phyloP scores from a whole-genome alignment of 2,888 invertebrate species.

The Parnassius apollo region DNA sequence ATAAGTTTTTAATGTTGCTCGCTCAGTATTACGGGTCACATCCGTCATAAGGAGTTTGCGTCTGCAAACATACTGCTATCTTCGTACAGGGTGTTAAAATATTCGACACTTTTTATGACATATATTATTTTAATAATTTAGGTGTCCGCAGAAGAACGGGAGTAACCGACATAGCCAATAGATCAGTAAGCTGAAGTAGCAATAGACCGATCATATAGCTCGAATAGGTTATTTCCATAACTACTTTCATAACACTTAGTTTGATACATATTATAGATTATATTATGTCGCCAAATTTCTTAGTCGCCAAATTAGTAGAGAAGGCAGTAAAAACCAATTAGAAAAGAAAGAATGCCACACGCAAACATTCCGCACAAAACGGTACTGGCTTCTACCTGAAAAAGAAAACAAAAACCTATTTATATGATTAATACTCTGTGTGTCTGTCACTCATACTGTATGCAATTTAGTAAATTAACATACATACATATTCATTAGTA shows the following conservation, averaged over 20 bases:
- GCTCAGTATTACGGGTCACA: constrained; percentile 58
- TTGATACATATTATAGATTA: neutral
- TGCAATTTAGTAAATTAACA: neutral
- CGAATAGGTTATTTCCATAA: no score
- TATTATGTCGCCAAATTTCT: constrained; percentile 85
- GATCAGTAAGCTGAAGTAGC: no score
- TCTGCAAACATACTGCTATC: constrained; percentile 49
- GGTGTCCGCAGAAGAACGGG: no score
- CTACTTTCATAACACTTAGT: neutral
- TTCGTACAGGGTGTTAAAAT: constrained; percentile 45
- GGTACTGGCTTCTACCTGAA: constrained; percentile 57
- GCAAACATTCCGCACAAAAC: constrained; percentile 84
- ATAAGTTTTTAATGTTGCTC: constrained; percentile 57
- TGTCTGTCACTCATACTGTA: neutral
- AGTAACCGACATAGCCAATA: no score
- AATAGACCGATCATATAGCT: no score
- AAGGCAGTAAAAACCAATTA: constrained; percentile 91
- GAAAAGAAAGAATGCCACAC: constrained; percentile 84
- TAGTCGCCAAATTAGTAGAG: constrained; percentile 93
- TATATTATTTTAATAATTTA: no score
- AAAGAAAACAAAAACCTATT: neutral
- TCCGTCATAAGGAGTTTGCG: constrained; percentile 59
- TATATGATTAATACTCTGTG: neutral
- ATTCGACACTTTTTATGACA: neutral
- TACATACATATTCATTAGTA: neutral